Evolutionary conservation across 2,888 invertebrate species (phyloP), one percentile per base, ranked within the genome.

Genomic region (Diabrotica balteata): DNA sequence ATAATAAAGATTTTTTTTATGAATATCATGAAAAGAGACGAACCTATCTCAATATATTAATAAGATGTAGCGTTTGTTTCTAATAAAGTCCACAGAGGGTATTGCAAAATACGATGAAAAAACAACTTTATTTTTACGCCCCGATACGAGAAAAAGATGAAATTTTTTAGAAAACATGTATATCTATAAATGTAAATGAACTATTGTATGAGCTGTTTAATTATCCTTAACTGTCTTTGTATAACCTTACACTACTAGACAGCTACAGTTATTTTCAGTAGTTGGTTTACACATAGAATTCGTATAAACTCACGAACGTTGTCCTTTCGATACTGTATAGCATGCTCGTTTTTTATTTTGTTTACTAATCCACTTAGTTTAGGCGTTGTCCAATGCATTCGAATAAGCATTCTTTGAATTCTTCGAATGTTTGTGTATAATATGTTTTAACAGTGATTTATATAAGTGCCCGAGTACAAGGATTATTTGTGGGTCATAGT

Each of bases 281-380:
- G 11, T 57, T 57, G 45, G 17, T 45, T 44, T 22, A n/a, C 55
- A 57, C 55, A 10, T 45, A 57, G 8, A 57, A 57, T 57, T 45
- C 5, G 1, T 17, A 11, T 43, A 57, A 44, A n/a, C 55, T 11
- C 55, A 57, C 55, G 45, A 55, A 44, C 45, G 45, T 57, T 57
- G 55, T 57, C 45, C 45, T 17, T 57, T 44, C 7, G 44, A 4
- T 57, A 17, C 9, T 57, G 54, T 43, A 32, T 32, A 47, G 4
- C 47, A 47, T 47, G 10, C 47, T 57, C 44, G 55, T 57, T 57
- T 57, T 55, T 57, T 57, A 57, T 57, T 57, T 45, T 57, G 45
- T 57, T 57, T 57, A 57, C 43, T 54, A 45, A 57, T 57, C 45
- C 55, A 45, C 43, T 54, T 22, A 44, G 44, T 57, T 57, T 57